Conservation (phyloP, 2,113 vertebrate genomes). For the Narcine bancroftii region DNA sequence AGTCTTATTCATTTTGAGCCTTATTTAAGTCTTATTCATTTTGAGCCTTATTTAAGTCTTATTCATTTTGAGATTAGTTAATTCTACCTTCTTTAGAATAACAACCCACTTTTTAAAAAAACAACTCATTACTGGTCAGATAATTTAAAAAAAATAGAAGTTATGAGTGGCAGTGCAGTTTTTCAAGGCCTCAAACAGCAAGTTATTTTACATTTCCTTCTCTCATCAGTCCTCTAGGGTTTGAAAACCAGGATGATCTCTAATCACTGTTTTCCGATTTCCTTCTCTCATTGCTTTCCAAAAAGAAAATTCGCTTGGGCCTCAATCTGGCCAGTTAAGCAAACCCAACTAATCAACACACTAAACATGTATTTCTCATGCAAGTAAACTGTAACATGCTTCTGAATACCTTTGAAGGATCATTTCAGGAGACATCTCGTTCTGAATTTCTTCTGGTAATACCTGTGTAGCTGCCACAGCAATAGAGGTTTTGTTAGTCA, state of each 20-base stretch:
- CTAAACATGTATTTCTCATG: neutral
- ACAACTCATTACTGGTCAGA: too few species aligned
- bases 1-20: too few species aligned
- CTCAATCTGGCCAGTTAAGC: neutral
- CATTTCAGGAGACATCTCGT: neutral
- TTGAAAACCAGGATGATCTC: neutral
- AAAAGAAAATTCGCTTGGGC: neutral
- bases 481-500: neutral
- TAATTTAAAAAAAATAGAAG: too few species aligned
- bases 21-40: too few species aligned
- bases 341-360: neutral
- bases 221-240: neutral
- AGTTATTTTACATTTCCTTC: neutral
- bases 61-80: too few species aligned
- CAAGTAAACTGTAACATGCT: neutral
- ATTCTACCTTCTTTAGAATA: too few species aligned
- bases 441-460: neutral
- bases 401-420: slow-evolving; percentile 11
- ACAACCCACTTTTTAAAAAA: too few species aligned
- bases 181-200: neutral
- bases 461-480: slow-evolving; percentile 20
- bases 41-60: too few species aligned
- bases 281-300: neutral
- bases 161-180: too few species aligned
- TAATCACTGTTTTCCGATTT: neutral